These are phyloP conservation scores for Apamea monoglypha DNA, from an alignment of 2,888 invertebrate genomes.

Conservation along the genomic window DNA sequence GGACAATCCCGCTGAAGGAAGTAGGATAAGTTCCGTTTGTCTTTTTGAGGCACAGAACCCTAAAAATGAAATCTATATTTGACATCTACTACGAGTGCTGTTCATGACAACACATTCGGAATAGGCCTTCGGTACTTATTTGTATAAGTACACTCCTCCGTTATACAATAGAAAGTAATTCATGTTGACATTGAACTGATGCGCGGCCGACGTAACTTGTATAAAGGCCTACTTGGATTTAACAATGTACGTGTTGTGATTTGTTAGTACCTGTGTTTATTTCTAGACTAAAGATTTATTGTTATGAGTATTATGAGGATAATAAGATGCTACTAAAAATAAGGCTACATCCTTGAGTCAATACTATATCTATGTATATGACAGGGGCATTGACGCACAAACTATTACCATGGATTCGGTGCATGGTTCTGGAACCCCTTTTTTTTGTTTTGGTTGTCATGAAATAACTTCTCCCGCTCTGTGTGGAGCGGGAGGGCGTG, in stretches of 20 bases:
- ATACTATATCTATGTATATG: not conserved
- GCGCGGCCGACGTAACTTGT: conserved; percentile 28
- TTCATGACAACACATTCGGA: not conserved
- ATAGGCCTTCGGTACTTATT: conserved; percentile 40
- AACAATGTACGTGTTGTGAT: conserved; percentile 42
- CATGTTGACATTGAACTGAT: conserved; percentile 63
- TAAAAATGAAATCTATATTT: not conserved
- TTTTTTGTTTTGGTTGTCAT: too few species aligned
- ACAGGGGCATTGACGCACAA: too few species aligned
- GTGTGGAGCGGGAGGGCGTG: too few species aligned
- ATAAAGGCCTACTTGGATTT: conserved; percentile 42
- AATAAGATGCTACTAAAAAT: conserved; percentile 3
- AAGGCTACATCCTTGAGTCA: not conserved
- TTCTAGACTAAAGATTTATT: conserved; percentile 25
- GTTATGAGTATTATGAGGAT: conserved; percentile 2
- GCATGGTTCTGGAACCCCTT: too few species aligned
- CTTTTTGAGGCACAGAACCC: too few species aligned
- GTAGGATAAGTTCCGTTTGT: too few species aligned
- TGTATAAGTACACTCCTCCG: conserved; percentile 7
- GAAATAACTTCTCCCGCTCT: too few species aligned
- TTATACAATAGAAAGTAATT: conserved; percentile 70
- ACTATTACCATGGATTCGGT: too few species aligned
- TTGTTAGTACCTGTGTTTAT: conserved; percentile 18
- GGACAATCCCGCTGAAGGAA: too few species aligned
- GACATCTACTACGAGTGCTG: not conserved